Conservation (phyloP, 2,888 invertebrate species). For the Sesia bembeciformis region DNA sequence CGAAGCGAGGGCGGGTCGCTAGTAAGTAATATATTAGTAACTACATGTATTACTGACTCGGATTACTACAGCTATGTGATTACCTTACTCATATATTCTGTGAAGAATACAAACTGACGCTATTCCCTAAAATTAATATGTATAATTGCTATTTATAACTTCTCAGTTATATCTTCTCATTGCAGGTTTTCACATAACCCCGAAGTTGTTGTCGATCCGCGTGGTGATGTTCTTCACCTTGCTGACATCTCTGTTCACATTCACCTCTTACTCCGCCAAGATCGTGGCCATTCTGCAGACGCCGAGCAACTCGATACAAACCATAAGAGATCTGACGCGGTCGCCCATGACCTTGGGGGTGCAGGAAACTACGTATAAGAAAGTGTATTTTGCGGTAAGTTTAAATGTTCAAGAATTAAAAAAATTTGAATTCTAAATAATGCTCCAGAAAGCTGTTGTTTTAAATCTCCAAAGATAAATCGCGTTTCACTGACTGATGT, state of each 20-base stretch:
- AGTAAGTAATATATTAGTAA: no score
- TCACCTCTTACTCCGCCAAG: slow-evolving; percentile 79
- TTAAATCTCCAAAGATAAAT: no score
- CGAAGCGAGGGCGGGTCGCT: no score
- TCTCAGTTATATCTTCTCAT: not conserved
- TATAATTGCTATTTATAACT: no score
- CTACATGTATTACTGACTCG: no score
- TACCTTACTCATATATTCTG: no score
- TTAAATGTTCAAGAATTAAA: not conserved
- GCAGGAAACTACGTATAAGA: slow-evolving; percentile 76
- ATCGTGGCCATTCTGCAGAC: slow-evolving; percentile 77
- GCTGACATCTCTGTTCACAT: slow-evolving; percentile 71
- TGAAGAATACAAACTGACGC: no score
- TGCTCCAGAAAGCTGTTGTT: not conserved
- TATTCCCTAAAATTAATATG: no score
- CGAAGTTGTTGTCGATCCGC: slow-evolving; percentile 63
- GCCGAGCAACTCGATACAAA: slow-evolving; percentile 73
- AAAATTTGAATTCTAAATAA: not conserved
- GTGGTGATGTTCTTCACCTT: slow-evolving; percentile 72
- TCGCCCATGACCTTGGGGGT: slow-evolving; percentile 74
- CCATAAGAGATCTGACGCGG: slow-evolving; percentile 67
- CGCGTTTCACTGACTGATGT: no score
- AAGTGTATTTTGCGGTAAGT: slow-evolving; percentile 66
- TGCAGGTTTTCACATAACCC: slow-evolving; percentile 58
- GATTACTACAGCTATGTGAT: no score